phyloP scores from a whole-genome alignment of 2,113 vertebrate species.

The Apodemus sylvaticus region DNA sequence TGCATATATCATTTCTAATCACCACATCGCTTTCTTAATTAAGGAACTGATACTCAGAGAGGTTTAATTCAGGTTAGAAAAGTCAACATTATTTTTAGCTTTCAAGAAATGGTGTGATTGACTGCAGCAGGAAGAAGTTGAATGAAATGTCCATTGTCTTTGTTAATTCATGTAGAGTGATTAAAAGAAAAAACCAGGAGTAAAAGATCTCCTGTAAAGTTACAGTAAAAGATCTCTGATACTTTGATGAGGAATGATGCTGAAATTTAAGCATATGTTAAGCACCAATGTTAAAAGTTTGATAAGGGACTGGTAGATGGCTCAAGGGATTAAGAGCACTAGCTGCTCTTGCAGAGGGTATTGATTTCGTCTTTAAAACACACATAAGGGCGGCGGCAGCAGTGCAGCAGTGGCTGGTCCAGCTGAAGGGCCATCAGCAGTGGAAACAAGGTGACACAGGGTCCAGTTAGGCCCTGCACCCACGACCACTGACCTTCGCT shows the following conservation, averaged over 20 bases:
- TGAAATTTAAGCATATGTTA: not conserved
- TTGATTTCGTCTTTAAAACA: not conserved
- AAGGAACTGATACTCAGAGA: conserved; percentile 7
- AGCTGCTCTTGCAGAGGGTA: not conserved
- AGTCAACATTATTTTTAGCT: not conserved
- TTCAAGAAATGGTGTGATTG: not conserved
- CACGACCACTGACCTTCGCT: too few species aligned
- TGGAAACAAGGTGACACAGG: too few species aligned
- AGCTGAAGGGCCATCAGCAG: too few species aligned
- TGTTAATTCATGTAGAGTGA: not conserved
- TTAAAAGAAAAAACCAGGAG: not conserved
- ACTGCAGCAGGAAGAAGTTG: not conserved
- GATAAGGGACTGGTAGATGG: not conserved
- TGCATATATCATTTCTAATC: conserved; percentile 62
- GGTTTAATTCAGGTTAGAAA: not conserved
- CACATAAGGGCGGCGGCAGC: too few species aligned
- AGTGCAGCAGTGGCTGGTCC: too few species aligned
- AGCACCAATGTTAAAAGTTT: not conserved
- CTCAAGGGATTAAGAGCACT: not conserved
- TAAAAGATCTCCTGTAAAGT: not conserved
- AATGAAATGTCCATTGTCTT: not conserved
- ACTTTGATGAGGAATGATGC: not conserved
- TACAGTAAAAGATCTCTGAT: not conserved
- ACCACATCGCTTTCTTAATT: conserved; percentile 29
- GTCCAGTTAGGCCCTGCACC: too few species aligned